A percentile compares a stretch with the other conserved stretches of the same genome.
phyloP scores from a whole-genome alignment of 2,113 vertebrate species.

The Tyto alba region DNA sequence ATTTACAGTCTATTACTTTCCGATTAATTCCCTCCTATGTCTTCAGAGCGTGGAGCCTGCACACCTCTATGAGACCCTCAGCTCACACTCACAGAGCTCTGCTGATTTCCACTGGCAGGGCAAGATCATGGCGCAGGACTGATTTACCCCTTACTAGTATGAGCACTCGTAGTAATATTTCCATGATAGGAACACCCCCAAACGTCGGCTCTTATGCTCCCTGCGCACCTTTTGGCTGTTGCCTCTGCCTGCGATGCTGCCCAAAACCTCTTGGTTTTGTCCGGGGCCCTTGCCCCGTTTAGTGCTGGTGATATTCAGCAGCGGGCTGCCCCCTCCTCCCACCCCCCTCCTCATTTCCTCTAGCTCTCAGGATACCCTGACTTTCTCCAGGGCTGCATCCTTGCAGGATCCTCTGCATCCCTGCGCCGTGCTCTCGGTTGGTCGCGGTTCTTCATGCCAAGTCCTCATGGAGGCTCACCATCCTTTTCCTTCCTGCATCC shows the following conservation, averaged over 20 bases:
- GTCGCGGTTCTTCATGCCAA: not conserved
- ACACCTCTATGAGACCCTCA: not conserved
- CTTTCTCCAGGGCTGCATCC: not conserved
- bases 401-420: not conserved
- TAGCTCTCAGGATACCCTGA: not conserved
- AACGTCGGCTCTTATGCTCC: not conserved
- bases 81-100: not conserved
- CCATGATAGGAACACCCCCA: not conserved
- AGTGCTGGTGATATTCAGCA: not conserved
- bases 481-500: not conserved
- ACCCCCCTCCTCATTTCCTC: not conserved
- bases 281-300: not conserved
- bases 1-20: not conserved
- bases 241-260: not conserved
- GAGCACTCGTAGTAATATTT: not conserved
- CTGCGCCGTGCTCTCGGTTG: not conserved
- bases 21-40: not conserved
- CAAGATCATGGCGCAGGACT: not conserved
- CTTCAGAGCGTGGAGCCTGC: not conserved
- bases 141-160: not conserved
- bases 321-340: not conserved
- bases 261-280: not conserved
- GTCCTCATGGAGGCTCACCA: not conserved
- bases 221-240: not conserved
- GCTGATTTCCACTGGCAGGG: not conserved